phyloP scores from a whole-genome alignment of 2,113 vertebrate genomes.

The Clupea harengus region DNA sequence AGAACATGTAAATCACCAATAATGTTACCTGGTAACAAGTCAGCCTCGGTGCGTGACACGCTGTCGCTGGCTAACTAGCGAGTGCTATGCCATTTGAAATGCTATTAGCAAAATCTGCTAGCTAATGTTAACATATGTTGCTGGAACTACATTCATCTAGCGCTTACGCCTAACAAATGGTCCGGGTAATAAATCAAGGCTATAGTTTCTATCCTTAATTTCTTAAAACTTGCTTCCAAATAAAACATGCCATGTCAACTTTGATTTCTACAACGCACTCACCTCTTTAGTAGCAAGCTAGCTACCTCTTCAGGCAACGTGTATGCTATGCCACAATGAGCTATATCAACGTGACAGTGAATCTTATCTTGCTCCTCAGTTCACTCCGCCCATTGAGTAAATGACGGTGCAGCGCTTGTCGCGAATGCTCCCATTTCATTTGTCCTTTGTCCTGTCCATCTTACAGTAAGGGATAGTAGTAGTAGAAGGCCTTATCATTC shows the following conservation, averaged over 20 bases:
- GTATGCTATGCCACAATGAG: slow-evolving; percentile 38
- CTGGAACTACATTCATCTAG: neutral
- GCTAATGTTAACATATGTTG: neutral
- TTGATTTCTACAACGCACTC: neutral
- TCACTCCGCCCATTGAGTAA: slow-evolving; percentile 34
- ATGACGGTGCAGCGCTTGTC: neutral
- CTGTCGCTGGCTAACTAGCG: neutral
- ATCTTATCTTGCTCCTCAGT: slow-evolving; percentile 33
- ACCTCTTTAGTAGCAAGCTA: neutral
- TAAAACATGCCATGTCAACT: neutral
- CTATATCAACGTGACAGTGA: slow-evolving; percentile 36
- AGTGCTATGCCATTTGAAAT: neutral
- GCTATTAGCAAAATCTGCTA: neutral
- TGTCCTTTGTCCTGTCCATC: slow-evolving; percentile 19
- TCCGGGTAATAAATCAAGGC: neutral
- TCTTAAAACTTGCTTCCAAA: neutral
- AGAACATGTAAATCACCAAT: neutral
- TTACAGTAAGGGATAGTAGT: neutral
- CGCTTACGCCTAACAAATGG: neutral
- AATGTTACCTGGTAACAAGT: neutral
- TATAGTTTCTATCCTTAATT: neutral
- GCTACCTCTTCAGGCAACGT: slow-evolving; percentile 21
- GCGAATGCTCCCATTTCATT: slow-evolving; percentile 15
- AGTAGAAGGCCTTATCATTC: neutral
- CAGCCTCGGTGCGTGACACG: neutral